phyloP scores from a whole-genome alignment of 2,113 vertebrate species.

The Syngnathus typhle region DNA sequence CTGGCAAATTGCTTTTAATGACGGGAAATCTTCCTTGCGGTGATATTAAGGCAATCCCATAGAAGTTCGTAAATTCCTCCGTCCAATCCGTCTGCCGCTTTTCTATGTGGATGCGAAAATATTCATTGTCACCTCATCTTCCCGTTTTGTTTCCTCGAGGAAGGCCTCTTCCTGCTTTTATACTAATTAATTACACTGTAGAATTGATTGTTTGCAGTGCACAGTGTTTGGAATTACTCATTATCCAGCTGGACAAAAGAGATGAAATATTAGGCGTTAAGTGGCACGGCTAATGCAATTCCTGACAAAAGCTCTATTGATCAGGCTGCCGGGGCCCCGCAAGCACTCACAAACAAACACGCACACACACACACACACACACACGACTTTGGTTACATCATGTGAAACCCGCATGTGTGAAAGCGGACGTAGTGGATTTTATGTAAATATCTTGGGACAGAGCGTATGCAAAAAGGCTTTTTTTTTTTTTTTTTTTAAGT shows the following conservation, averaged over 20 bases:
- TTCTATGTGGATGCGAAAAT: constrained; percentile 7
- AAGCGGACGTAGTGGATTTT: neutral
- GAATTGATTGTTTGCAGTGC: constrained; percentile 70
- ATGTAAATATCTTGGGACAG: neutral
- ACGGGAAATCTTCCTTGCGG: constrained; percentile 10
- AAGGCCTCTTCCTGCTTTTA: constrained; percentile 49
- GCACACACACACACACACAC: constrained; percentile 10
- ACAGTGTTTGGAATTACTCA: constrained; percentile 65
- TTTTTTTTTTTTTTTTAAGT: neutral
- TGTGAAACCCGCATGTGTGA: neutral
- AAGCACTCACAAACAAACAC: constrained; percentile 53
- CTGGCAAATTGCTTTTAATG: constrained; percentile 24
- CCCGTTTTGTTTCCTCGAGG: constrained; percentile 27
- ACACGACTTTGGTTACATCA: constrained; percentile 8
- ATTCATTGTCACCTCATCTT: constrained; percentile 9
- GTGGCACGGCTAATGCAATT: constrained; percentile 72
- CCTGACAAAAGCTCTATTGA: constrained; percentile 72
- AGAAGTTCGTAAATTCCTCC: constrained; percentile 8
- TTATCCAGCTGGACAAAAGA: constrained; percentile 66
- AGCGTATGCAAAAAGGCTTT: too few species aligned
- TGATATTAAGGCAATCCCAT: constrained; percentile 14
- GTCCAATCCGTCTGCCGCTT: neutral
- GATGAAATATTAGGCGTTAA: constrained; percentile 77
- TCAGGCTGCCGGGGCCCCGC: constrained; percentile 53
- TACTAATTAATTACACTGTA: constrained; percentile 65